phyloP scores from a whole-genome alignment of 2,113 vertebrate species.

The Apistogramma diplotaenia region DNA sequence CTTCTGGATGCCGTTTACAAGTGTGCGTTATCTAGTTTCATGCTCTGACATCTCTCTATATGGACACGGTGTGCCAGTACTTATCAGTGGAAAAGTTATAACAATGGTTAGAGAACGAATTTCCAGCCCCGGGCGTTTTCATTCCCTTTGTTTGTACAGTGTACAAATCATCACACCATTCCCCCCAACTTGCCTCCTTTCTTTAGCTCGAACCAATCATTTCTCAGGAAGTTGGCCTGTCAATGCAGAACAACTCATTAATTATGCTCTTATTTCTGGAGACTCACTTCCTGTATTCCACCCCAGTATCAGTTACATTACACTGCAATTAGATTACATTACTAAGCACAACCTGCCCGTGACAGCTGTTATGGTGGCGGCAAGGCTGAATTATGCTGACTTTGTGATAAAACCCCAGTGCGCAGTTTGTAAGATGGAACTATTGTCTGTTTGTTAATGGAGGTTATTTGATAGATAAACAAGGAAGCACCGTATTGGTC shows the following conservation, averaged over 20 bases:
- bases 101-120: slow-evolving; percentile 8
- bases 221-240: slow-evolving; percentile 41
- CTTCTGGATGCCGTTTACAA: slow-evolving; percentile 32
- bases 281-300: slow-evolving; percentile 52
- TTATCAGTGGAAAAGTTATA: slow-evolving; percentile 49
- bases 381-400: slow-evolving; percentile 26
- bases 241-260: slow-evolving; percentile 66
- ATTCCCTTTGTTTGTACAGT: slow-evolving; percentile 13
- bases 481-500: not conserved
- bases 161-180: not conserved
- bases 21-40: slow-evolving; percentile 36
- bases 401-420: slow-evolving; percentile 23
- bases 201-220: slow-evolving; percentile 36
- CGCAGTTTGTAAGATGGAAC: slow-evolving; percentile 48
- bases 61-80: slow-evolving; percentile 4
- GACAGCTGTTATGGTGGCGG: slow-evolving; percentile 39
- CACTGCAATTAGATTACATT: slow-evolving; percentile 67
- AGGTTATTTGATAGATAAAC: slow-evolving; percentile 42
- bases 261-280: slow-evolving; percentile 67
- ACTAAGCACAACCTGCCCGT: slow-evolving; percentile 58
- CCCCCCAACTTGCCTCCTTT: not conserved
- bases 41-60: slow-evolving; percentile 47
- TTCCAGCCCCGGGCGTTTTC: slow-evolving; percentile 5
- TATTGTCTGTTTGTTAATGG: slow-evolving; percentile 51
- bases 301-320: slow-evolving; percentile 63